Conservation (phyloP, 2,113 vertebrate species). For the Pongo abelii region DNA sequence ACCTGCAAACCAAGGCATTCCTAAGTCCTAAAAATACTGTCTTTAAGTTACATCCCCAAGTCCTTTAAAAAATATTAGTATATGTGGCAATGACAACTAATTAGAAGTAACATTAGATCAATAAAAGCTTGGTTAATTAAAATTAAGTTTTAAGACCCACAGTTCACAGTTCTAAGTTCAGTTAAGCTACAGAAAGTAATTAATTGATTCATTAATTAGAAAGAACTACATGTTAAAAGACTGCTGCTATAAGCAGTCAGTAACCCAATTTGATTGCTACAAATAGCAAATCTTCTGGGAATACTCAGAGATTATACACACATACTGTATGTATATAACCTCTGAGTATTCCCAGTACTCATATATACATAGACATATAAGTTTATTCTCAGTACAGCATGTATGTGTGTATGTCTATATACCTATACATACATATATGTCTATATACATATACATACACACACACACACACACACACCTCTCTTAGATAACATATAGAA, state of each 20-base stretch:
- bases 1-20: background rate
- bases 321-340: background rate
- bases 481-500: background rate
- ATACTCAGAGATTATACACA: background rate
- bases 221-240: background rate
- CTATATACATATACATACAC: too few relatives aligned
- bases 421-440: too few relatives aligned
- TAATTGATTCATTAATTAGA: background rate
- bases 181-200: background rate
- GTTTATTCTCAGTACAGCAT: background rate
- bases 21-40: conserved; percentile 27
- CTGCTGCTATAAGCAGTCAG: background rate
- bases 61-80: background rate
- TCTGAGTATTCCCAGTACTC: background rate
- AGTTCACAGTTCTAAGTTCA: background rate
- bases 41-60: background rate
- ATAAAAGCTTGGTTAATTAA: background rate
- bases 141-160: background rate
- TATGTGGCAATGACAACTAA: background rate
- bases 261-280: background rate
- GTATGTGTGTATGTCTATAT: background rate
- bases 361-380: background rate
- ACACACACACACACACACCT: background rate
- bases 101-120: conserved; percentile 11
- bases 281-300: background rate